phyloP scores from a whole-genome alignment of 2,113 vertebrate genomes.

The Zapus hudsonius region DNA sequence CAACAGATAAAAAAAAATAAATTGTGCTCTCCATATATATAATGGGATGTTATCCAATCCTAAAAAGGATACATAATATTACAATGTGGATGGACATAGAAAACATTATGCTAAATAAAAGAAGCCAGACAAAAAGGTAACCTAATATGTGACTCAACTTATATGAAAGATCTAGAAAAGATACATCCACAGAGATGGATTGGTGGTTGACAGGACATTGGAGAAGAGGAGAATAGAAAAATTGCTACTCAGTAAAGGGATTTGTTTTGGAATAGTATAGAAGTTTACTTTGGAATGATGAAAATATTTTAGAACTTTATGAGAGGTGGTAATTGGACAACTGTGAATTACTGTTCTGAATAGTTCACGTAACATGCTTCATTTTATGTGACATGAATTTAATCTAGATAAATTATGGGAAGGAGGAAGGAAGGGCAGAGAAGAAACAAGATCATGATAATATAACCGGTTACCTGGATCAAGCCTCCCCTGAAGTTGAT shows the following conservation, averaged over 20 bases:
- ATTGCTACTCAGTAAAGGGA: background rate
- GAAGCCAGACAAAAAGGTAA: background rate
- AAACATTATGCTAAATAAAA: background rate
- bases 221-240: background rate
- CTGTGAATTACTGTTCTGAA: background rate
- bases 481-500: background rate
- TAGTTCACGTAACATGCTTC: background rate
- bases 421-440: background rate
- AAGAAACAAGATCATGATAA: background rate
- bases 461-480: background rate
- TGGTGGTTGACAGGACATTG: background rate
- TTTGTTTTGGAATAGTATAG: background rate
- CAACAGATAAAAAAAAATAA: background rate
- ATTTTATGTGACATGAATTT: background rate
- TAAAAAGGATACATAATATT: background rate
- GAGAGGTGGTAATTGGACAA: background rate
- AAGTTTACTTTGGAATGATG: background rate
- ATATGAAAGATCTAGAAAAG: background rate
- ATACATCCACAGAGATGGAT: background rate
- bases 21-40: background rate
- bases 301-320: background rate
- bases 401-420: constrained; percentile 7
- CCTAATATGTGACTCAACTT: background rate
- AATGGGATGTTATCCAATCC: background rate
- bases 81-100: background rate